Percentiles rank a stretch among this genome's conserved stretches.
These are phyloP conservation scores for Karalla daura DNA, from an alignment of 2,797 vertebrate genomes.

Conservation along the genomic window DNA sequence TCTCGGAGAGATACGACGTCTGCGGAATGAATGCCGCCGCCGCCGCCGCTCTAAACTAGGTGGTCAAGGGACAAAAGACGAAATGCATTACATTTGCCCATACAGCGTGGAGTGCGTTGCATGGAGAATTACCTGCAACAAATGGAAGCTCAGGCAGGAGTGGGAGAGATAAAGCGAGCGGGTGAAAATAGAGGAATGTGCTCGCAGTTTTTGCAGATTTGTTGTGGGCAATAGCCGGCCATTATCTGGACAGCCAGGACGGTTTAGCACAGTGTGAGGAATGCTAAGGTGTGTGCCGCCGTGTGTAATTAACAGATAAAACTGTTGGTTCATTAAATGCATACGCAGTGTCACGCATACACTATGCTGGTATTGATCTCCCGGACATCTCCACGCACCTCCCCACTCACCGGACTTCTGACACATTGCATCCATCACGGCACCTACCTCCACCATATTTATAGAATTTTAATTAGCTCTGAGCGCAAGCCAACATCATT, in stretches of 20 bases:
- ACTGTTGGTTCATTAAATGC: constrained; percentile 86
- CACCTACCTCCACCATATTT: constrained; percentile 84
- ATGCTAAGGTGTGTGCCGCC: constrained; percentile 81
- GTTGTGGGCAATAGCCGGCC: constrained; percentile 78
- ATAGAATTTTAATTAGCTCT: constrained; percentile 92
- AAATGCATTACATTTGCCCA: constrained; percentile 67
- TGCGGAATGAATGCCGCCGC: constrained; percentile 52
- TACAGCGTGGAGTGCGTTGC: constrained; percentile 55
- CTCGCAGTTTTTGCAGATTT: constrained; percentile 70
- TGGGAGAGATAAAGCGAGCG: constrained; percentile 69
- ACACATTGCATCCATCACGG: constrained; percentile 87
- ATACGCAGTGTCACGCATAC: constrained; percentile 84
- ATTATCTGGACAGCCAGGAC: constrained; percentile 79
- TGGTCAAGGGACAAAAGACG: constrained; percentile 56
- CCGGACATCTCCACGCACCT: constrained; percentile 71
- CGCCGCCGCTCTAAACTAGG: constrained; percentile 52
- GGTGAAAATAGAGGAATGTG: constrained; percentile 62
- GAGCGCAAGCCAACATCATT: constrained; percentile 86
- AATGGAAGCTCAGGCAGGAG: constrained; percentile 67
- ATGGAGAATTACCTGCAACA: constrained; percentile 73
- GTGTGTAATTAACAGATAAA: constrained; percentile 90
- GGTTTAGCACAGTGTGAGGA: constrained; percentile 72
- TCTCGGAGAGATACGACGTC: constrained; percentile 37
- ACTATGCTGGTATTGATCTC: constrained; percentile 84
- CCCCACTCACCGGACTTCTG: constrained; percentile 81